A percentile compares a stretch with the other conserved stretches of the same genome.
Evolutionary conservation across 2,797 vertebrate genomes (phyloP).

Genomic region (Sebastes cheni): DNA sequence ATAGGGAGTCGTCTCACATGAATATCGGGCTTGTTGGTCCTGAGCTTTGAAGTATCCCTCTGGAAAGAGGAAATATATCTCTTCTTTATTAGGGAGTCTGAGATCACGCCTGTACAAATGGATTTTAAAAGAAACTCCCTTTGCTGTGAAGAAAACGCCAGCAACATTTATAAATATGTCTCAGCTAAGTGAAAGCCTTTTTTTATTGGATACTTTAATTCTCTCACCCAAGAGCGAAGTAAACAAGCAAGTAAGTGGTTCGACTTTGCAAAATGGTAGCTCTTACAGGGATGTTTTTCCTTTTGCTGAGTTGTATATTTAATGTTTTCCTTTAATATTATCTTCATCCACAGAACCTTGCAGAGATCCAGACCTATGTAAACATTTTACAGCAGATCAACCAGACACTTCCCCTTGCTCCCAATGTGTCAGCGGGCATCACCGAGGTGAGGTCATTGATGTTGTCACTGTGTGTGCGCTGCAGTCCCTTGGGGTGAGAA

Average conservation of each 20-base stretch:
- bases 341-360: slow-evolving; percentile 86
- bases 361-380: slow-evolving; percentile 95
- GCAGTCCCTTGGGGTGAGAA: slow-evolving; percentile 19
- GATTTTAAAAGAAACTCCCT: slow-evolving; percentile 1
- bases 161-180: background rate
- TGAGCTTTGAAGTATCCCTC: slow-evolving; percentile 9
- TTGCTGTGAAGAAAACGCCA: background rate
- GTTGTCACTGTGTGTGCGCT: slow-evolving; percentile 35
- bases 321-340: background rate
- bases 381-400: slow-evolving; percentile 93
- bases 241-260: background rate
- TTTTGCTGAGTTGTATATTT: background rate
- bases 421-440: slow-evolving; percentile 80
- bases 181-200: slow-evolving; percentile 24
- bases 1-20: background rate
- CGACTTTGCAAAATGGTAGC: background rate
- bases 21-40: slow-evolving; percentile 8
- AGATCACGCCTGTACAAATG: slow-evolving; percentile 9
- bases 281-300: background rate
- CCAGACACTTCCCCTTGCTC: slow-evolving; percentile 85
- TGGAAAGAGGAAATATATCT: slow-evolving; percentile 8
- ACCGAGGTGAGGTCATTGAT: slow-evolving; percentile 86
- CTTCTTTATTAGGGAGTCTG: slow-evolving; percentile 18
- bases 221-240: background rate
- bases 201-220: background rate